Conservation (phyloP, 2,888 invertebrate species). For the Ophion slaviceki region DNA sequence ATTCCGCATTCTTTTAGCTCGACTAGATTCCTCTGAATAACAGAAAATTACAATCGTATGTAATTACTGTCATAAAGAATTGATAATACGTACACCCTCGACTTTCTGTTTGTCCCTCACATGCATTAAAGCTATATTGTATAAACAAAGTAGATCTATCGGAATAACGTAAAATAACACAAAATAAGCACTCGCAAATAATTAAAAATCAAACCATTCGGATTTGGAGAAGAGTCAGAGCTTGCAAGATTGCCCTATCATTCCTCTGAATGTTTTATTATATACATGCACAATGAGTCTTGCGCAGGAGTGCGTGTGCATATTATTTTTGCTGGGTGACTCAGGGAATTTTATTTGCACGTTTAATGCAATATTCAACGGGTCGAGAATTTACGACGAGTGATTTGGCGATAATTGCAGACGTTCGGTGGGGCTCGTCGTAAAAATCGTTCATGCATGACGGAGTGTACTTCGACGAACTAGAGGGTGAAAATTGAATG, state of each 20-base stretch:
- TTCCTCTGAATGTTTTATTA: neutral
- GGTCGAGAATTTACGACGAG: slow-evolving; percentile 46
- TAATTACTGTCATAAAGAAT: no score
- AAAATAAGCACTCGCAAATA: neutral
- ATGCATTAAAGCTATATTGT: no score
- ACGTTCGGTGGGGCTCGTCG: slow-evolving; percentile 2
- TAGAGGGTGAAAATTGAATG: neutral
- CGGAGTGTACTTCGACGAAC: neutral
- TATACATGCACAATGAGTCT: slow-evolving; percentile 3
- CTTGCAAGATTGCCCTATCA: neutral
- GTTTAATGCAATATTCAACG: slow-evolving; percentile 43
- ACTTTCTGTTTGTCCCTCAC: no score
- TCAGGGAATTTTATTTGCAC: slow-evolving; percentile 49
- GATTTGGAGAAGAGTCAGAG: neutral
- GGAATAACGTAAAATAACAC: neutral
- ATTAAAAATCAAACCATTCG: neutral
- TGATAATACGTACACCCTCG: no score
- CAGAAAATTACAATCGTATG: no score
- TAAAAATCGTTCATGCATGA: slow-evolving; percentile 30
- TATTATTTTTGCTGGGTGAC: slow-evolving; percentile 46
- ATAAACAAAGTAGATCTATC: no score
- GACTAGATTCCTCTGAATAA: no score
- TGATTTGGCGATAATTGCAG: slow-evolving; percentile 33
- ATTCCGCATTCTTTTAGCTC: no score
- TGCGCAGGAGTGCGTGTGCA: slow-evolving; percentile 32